Evolutionary conservation across 2,888 invertebrate species (phyloP).

Genomic region (Unio pictorum): DNA sequence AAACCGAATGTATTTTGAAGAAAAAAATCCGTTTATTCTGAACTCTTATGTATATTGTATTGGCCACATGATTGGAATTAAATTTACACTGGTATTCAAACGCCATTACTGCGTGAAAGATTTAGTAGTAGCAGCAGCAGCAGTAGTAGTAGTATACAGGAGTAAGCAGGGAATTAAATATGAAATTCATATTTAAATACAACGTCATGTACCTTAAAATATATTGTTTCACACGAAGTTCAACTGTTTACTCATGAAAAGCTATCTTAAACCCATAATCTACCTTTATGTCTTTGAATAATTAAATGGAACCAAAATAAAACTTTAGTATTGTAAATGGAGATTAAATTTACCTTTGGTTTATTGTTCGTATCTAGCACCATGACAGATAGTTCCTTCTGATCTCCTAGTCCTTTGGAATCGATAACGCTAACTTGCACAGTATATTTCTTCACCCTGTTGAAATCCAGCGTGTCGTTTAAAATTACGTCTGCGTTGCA

Average conservation of each 20-base stretch:
- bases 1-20: too few relatives aligned
- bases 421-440: slow-evolving; percentile 27
- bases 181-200: background rate
- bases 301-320: background rate
- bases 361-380: slow-evolving; percentile 41
- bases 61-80: too few relatives aligned
- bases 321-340: too few relatives aligned
- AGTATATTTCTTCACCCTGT: slow-evolving; percentile 11
- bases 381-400: slow-evolving; percentile 14
- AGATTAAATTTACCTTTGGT: slow-evolving; percentile 32
- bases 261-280: background rate
- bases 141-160: too few relatives aligned
- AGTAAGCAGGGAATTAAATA: background rate
- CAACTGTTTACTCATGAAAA: background rate
- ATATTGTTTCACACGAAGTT: background rate
- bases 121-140: too few relatives aligned
- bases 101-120: too few relatives aligned
- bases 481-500: slow-evolving; percentile 22
- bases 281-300: background rate
- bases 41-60: too few relatives aligned
- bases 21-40: too few relatives aligned
- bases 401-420: slow-evolving; percentile 20
- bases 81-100: too few relatives aligned
- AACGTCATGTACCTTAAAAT: too few relatives aligned
- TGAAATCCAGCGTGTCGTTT: slow-evolving; percentile 17